Evolutionary conservation across 2,888 invertebrate genomes (phyloP).

Genomic region (Lampropteryx suffumata): DNA sequence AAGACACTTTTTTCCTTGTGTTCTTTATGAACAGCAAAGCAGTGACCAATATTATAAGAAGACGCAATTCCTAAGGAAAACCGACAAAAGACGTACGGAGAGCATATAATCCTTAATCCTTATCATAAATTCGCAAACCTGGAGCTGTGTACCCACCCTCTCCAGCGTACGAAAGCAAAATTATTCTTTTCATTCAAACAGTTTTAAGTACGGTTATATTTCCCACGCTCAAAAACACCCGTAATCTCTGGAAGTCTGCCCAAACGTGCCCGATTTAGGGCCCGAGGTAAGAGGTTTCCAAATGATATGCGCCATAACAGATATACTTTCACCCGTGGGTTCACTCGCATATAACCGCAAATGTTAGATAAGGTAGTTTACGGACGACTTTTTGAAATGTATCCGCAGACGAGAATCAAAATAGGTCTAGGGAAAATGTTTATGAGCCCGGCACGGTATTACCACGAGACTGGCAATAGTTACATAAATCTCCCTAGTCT

Average conservation of each 20-base stretch:
- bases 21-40: too few species aligned
- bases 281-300: slow-evolving; percentile 17
- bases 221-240: slow-evolving; percentile 13
- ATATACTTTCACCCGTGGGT: background rate
- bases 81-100: background rate
- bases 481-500: too few species aligned
- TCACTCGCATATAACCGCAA: too few species aligned
- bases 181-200: slow-evolving; percentile 13
- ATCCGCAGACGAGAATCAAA: background rate
- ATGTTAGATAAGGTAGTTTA: too few species aligned
- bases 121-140: slow-evolving; percentile 1
- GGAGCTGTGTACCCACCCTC: background rate
- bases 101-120: slow-evolving; percentile 1
- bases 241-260: slow-evolving; percentile 15
- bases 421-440: too few species aligned
- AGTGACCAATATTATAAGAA: background rate
- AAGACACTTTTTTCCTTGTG: too few species aligned
- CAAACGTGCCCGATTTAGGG: slow-evolving; percentile 20
- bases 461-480: too few species aligned
- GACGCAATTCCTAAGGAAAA: background rate
- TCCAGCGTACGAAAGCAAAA: slow-evolving; percentile 10
- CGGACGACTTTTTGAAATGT: too few species aligned
- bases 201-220: slow-evolving; percentile 19
- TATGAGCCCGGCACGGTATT: too few species aligned
- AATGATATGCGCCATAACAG: slow-evolving; percentile 28